Evolutionary conservation across 30 jellyfish, hydroid and myxozoan species (phyloP).

Genomic region (Nemopilema nomurai): DNA sequence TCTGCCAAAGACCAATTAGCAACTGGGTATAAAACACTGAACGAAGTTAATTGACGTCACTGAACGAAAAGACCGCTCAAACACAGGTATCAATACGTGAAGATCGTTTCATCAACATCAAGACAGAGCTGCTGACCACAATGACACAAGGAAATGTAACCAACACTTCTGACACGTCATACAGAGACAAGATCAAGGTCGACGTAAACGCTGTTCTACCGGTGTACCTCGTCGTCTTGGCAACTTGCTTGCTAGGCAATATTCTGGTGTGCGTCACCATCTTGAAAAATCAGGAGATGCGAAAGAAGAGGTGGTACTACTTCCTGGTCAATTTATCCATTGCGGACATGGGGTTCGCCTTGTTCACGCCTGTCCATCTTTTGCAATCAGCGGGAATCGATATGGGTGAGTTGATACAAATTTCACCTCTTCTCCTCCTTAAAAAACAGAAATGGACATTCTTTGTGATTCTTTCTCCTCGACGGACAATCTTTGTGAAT

Average conservation of each 20-base stretch:
- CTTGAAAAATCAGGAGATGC: not conserved
- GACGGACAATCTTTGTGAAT: no score
- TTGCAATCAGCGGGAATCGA: not conserved
- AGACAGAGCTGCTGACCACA: not conserved
- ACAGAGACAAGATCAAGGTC: not conserved
- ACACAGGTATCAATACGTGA: no score
- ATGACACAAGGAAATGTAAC: not conserved
- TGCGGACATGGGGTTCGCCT: not conserved
- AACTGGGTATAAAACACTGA: not conserved
- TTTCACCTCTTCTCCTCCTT: no score
- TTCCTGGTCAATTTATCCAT: not conserved
- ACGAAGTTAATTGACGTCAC: not conserved
- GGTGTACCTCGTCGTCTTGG: not conserved
- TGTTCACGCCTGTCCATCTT: not conserved
- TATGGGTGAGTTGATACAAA: not conserved
- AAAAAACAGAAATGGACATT: no score
- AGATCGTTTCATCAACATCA: no score
- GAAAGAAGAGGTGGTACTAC: not conserved
- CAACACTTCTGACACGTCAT: not conserved
- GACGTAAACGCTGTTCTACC: not conserved
- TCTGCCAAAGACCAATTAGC: not conserved
- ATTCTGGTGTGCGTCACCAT: not conserved
- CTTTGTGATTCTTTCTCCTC: no score
- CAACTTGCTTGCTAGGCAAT: not conserved
- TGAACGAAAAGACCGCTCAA: no score